Percentiles rank a stretch among this genome's conserved stretches.
Conservation (phyloP, 2,888 invertebrate species). For the Tachina fera region DNA sequence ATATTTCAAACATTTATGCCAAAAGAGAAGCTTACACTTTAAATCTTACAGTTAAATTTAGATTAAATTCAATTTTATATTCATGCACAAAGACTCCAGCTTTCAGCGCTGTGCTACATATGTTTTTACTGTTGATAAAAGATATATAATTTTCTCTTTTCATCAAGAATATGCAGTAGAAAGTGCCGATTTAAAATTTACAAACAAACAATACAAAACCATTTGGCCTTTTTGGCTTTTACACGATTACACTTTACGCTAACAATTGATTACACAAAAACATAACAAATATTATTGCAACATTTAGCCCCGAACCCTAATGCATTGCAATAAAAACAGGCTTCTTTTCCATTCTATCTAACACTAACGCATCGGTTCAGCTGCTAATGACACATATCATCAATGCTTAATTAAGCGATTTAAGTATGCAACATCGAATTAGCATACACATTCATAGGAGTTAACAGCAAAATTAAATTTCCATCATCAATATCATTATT, state of each 20-base stretch:
- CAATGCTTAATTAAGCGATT: conserved; percentile 66
- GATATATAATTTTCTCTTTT: background rate
- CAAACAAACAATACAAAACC: background rate
- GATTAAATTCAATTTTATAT: no score
- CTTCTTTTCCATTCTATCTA: background rate
- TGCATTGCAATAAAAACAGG: conserved; percentile 33
- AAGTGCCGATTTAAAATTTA: conserved; percentile 1
- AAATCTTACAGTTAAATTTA: no score
- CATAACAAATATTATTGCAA: conserved; percentile 40
- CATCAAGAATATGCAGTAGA: background rate
- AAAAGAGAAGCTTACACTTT: no score
- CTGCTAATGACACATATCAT: conserved; percentile 67
- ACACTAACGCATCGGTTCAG: conserved; percentile 10
- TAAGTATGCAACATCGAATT: conserved; percentile 47
- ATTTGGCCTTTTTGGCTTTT: conserved; percentile 17
- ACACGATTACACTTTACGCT: conserved; percentile 10
- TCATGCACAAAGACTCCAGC: no score
- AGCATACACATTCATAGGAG: background rate
- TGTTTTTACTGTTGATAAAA: no score
- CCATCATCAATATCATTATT: conserved; percentile 45
- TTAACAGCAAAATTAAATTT: conserved; percentile 34
- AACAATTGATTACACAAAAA: conserved; percentile 28
- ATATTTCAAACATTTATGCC: background rate
- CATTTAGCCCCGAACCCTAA: conserved; percentile 54
- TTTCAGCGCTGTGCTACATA: no score